Evolutionary conservation across 2,888 invertebrate species (phyloP), one percentile per base, ranked within the genome.

Genomic region (Abscondita cerata): DNA sequence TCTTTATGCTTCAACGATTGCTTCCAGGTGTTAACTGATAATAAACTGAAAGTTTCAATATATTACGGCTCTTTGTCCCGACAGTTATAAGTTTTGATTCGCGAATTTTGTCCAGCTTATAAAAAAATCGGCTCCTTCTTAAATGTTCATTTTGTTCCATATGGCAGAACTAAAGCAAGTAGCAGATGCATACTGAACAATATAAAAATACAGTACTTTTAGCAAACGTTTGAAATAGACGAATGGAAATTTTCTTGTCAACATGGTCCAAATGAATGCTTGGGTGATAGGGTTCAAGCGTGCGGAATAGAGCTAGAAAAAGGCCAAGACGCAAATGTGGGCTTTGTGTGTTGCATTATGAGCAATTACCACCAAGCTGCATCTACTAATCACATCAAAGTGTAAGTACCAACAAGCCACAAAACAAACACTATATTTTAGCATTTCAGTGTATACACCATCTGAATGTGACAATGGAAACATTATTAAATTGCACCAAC

Each of bases 221-320:
- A n/a, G n/a, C n/a, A n/a, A n/a, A n/a, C n/a, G n/a, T n/a, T n/a
- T n/a, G n/a, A n/a, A n/a, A n/a, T n/a, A n/a, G 72, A 72, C 33
- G 66, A 64, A 46, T 80, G 76, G 72, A 59, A 64, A 1, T 83
- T 82, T 69, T 46, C 62, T 0, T 85, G 85, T 66, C 85, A 85
- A 68, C 85, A 85, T 67, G 85, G 85, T 0, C 59, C 72, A 1
- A 51, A 68, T 0, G 85, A 85, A 72, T 85, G 85, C 68, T 65
- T 66, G 2, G 84, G 83, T 9, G 85, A 85, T 70, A 81, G 78
- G 68, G 79, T 81, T 4, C 84, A 84, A 64, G 80, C 83, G 1
- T 85, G 85, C 67, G 83, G 76, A 1, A 72, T 85, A 55, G 38
- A 76, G 3, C 75, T 79, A 57, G 78, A 81, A 51, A 61, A 69